phyloP scores from a whole-genome alignment of 2,888 invertebrate genomes.

The Lottia gigantea region DNA sequence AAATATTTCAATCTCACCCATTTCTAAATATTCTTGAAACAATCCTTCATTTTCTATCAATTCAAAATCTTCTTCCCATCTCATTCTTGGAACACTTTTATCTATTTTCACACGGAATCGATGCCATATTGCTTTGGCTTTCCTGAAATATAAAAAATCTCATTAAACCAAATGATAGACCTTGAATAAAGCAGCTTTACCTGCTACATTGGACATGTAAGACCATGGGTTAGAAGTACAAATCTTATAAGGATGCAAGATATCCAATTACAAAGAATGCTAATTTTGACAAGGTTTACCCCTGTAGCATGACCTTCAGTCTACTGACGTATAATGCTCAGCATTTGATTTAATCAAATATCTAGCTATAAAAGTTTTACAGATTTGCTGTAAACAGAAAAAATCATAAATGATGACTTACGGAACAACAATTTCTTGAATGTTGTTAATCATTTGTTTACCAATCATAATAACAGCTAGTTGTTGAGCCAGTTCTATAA shows the following conservation, averaged over 20 bases:
- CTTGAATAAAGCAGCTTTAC: too few relatives aligned
- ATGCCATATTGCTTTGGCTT: slow-evolving; percentile 71
- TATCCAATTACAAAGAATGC: too few relatives aligned
- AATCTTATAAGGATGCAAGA: too few relatives aligned
- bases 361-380: too few relatives aligned
- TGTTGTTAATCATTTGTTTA: slow-evolving; percentile 74
- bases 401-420: slow-evolving; percentile 52
- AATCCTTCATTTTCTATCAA: slow-evolving; percentile 72
- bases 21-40: slow-evolving; percentile 74
- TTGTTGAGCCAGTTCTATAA: slow-evolving; percentile 73
- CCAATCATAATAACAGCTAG: slow-evolving; percentile 74
- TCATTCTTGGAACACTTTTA: slow-evolving; percentile 46
- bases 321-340: too few relatives aligned
- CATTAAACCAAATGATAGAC: too few relatives aligned
- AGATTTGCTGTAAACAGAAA: too few relatives aligned
- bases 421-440: slow-evolving; percentile 73
- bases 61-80: slow-evolving; percentile 73
- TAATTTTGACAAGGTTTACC: too few relatives aligned
- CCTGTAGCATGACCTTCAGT: too few relatives aligned
- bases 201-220: too few relatives aligned
- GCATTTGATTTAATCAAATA: too few relatives aligned
- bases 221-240: too few relatives aligned
- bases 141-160: slow-evolving; percentile 51
- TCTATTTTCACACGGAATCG: slow-evolving; percentile 49
- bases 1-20: slow-evolving; percentile 64